Evolutionary conservation across 2,888 invertebrate species (phyloP), one percentile per base, ranked within the genome.

Genomic region (Diploptera punctata): DNA sequence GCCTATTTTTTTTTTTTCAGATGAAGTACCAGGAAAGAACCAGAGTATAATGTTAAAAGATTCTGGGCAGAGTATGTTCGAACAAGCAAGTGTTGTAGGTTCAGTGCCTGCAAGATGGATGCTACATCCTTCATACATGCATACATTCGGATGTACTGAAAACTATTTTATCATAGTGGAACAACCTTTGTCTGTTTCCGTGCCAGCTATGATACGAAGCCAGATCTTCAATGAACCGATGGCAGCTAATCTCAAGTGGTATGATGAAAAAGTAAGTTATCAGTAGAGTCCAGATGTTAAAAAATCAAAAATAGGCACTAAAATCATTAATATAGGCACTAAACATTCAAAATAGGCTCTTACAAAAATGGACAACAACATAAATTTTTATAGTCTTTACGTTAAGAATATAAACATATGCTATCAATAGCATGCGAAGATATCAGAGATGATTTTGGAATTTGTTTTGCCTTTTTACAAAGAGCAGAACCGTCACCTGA

Each of bases 81-180:
- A 71, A 18, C 67, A 72, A 76, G 93, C 92, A 0, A 86, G 87
- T 75, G 85, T 94, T 29, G 89, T 93, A 2, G 92, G 90, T 3
- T 86, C 87, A 1, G 82, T 94, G 75, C 91, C 91, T 10, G 89
- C 92, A 2, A 87, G 93, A 73, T 94, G 94, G 94, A 85, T 89
- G 38, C 83, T 95, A 49, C 89, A 93, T 83, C 94, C 95, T 0
- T 89, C 92, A 0, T 98, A 98, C 80, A 96, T 95, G 93, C 98
- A 98, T 80, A 94, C 95, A 1, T 98, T 97, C 82, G 95, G 93
- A 43, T 87, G 97, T 75, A 95, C 97, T 0, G 90, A 93, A 61
- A 92, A 94, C 79, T 97, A 91, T 82, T 94, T 93, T 80, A 87
- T 98, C 73, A 89, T 97, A 68, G 89, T 97, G 49, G 97, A 98